Evolutionary conservation across 2,113 vertebrate species (phyloP), one percentile per base, ranked within the genome.

Genomic region (Alosa alosa): DNA sequence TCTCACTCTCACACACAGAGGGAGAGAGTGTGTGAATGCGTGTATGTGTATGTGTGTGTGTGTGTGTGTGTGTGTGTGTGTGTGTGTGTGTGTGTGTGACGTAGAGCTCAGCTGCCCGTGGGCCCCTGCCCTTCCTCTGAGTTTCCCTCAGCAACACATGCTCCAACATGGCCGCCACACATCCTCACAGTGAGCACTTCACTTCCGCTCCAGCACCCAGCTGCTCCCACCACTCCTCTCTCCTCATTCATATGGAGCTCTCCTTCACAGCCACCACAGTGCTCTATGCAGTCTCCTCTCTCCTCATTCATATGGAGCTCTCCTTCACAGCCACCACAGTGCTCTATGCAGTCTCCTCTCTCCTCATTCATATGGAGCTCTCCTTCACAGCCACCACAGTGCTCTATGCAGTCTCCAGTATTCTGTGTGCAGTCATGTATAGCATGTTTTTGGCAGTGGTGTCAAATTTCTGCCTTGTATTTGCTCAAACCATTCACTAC

Each of bases 91-190:
- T 84, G 31, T 84, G 31, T 64, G 85, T 50, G 86, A 68, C 20
- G 78, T 46, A 22, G 85, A 86, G 68, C 84, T 85, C 85, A 72
- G 75, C 84, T 84, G 81, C 87, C 84, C 84, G 82, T 25, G 52
- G 52, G 81, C 36, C 39, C 46, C 64, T 60, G 83, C 47, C 82
- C 82, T 83, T 8, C 18, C 75, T 86, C 82, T 11, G 25, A 78
- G 20, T 82, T 55, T 17, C 41, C 81, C 46, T 46, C 86, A 78
- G 47, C 31, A 78, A 84, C 50, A 84, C 55, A 60, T 60, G 55
- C 55, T 60, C 18, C 55, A 60, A 60, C 55, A 60, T 60, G 55
- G 55, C 55, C 20, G 55, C 55, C 55, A 60, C 55, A 18, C 55
- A 60, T 60, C 55, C 55, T 60, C 55, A 20, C 55, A 60, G 55